Evolutionary conservation across 2,797 vertebrate species (phyloP), one percentile per base, ranked within the genome.

Genomic region (Cossypha caffra): DNA sequence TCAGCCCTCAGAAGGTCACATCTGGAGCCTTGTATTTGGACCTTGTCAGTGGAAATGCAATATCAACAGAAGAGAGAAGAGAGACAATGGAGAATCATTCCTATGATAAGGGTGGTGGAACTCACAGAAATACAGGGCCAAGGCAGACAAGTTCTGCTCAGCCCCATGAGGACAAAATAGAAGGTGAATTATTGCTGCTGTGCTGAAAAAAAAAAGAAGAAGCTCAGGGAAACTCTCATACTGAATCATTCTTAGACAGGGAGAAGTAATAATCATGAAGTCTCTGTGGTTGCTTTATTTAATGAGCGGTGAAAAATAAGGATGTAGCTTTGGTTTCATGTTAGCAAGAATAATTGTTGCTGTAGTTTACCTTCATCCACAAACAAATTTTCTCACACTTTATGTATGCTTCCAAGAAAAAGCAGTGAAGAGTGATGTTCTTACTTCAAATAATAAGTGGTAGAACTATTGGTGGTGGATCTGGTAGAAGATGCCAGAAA

Each of bases 301-400:
- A 28, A 28, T 18, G 26, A 61, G 11, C 16, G 19, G 4, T 64
- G 16, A 38, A 78, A 45, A 86, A 28, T 29, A 55, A 74, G 24
- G 7, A n/a, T 54, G 78, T 75, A 47, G 19, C 8, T 94, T 72
- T 72, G 24, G 4, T 85, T 90, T 73, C 19, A 9, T 59, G 4
- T 47, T 63, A 33, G 19, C 9, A 35, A 55, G 26, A 88, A 31
- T 23, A 72, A 66, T 23, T 61, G 7, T 11, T 40, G 28, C 31
- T 52, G 7, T 28, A 54, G 28, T 74, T 86, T 69, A 25, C 24
- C 26, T 52, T 75, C 26, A 68, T 16, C 54, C 2, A 13, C 24
- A 68, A 58, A 57, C 0, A 1, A 9, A 54, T 72, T 82, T 90
- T 86, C n/a, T 87, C 29, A 64, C 0, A 0, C 5, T 73, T 62